A percentile compares a stretch with the other conserved stretches of the same genome.
Evolutionary conservation across 2,113 vertebrate genomes (phyloP).

Genomic region (Epinephelus lanceolatus): DNA sequence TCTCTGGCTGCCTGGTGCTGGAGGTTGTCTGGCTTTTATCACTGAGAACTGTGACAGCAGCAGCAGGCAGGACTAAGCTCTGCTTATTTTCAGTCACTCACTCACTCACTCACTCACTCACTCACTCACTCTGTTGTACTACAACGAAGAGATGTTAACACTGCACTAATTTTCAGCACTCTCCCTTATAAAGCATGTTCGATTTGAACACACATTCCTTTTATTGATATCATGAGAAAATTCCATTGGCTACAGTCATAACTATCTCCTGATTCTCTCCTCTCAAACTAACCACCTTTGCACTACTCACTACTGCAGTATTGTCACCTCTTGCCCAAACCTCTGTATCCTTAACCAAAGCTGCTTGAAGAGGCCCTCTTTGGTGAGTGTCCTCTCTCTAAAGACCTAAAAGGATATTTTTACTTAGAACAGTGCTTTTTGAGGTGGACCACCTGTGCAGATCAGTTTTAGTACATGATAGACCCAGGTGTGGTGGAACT

Average conservation of each 20-base stretch:
- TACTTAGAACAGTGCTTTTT: neutral
- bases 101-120: constrained; percentile 6
- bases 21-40: constrained; percentile 61
- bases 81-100: constrained; percentile 12
- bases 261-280: neutral
- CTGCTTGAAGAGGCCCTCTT: neutral
- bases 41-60: constrained; percentile 37
- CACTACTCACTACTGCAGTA: neutral
- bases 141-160: neutral
- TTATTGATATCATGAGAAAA: neutral
- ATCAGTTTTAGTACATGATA: no score
- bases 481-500: no score
- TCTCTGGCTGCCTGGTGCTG: constrained; percentile 46
- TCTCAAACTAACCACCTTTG: neutral
- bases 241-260: neutral
- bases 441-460: neutral
- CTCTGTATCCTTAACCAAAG: neutral
- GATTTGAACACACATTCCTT: neutral
- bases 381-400: neutral
- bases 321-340: no score
- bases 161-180: neutral
- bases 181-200: neutral
- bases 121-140: neutral
- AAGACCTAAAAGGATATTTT: neutral
- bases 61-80: neutral